Evolutionary conservation across 2,113 vertebrate species (phyloP), one percentile per base, ranked within the genome.

Genomic region (Tenebrosternarchus preto): DNA sequence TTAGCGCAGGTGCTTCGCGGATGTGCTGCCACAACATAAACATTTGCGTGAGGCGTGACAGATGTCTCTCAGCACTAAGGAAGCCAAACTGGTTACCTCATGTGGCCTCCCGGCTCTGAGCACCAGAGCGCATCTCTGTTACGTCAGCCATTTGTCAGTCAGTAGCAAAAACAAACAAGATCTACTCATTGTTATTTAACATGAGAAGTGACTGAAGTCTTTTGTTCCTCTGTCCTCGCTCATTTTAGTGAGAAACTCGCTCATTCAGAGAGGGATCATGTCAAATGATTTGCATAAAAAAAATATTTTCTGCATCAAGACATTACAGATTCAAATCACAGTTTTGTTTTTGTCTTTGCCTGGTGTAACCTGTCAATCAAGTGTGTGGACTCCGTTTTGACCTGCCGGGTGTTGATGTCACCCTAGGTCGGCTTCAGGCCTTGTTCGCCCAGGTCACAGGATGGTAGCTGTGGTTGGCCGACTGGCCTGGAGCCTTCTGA

Each of bases 21-120:
- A 74, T 79, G 85, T 82, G 67, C 33, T 59, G 59, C 80, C 75
- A 83, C 76, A 73, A 83, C 73, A 77, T 27, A 78, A 78, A 82
- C 74, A 85, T 83, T 64, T 55, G 83, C 64, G 82, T 73, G 60
- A 89, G 67, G 66, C 84, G 83, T 80, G 81, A 88, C 75, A 73
- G 64, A 85, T 72, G 70, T 74, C 63, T 56, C 73, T 69, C 72
- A 78, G 25, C 0, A 6, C 39, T 68, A 29, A 73, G 46, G 50
- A 50, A 61, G n/a, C 27, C 7, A 12, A 25, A 57, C 70, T 73
- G 60, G 72, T 73, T 81, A 70, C 64, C 73, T 78, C 50, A 31
- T 17, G 68, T 24, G 59, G 60, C 69, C 60, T 77, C 16, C 7
- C 59, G 39, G 71, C 46, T 63, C n/a, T 63, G 43, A 12, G 43